A percentile compares a stretch with the other conserved stretches of the same genome.
phyloP scores from a whole-genome alignment of 2,797 vertebrate genomes.

The Rhyacichthys aspro region DNA sequence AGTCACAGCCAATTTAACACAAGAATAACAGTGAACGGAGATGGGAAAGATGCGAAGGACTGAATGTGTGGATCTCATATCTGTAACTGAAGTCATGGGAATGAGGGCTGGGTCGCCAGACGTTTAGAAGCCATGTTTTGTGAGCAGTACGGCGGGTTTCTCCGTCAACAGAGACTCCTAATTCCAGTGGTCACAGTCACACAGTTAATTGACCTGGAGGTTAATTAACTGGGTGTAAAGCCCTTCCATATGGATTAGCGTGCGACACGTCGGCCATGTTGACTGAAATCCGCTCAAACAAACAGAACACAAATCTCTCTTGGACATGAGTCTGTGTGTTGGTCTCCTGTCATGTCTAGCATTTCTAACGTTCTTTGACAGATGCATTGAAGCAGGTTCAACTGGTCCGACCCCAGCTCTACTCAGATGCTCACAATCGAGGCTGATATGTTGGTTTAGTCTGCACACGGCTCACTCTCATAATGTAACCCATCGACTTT shows the following conservation, averaged over 20 bases:
- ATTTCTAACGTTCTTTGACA: constrained; percentile 43
- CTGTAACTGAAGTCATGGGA: too few relatives aligned
- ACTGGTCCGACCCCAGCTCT: constrained; percentile 13
- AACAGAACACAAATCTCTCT: constrained; percentile 32
- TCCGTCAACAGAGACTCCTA: constrained; percentile 30
- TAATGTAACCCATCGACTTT: constrained; percentile 58
- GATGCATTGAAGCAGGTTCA: constrained; percentile 28
- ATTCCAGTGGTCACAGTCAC: constrained; percentile 36
- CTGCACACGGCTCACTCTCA: constrained; percentile 27
- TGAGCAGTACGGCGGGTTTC: not conserved
- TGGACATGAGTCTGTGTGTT: not conserved
- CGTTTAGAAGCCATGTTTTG: not conserved
- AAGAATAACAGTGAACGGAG: too few relatives aligned
- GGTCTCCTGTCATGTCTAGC: not conserved
- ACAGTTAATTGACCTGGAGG: constrained; percentile 51
- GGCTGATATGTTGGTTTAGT: constrained; percentile 48
- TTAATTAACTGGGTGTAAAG: constrained; percentile 59
- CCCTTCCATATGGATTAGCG: constrained; percentile 23
- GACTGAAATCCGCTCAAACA: constrained; percentile 27
- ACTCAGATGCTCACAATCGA: constrained; percentile 24
- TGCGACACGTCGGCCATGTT: constrained; percentile 3
- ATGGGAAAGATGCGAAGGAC: too few relatives aligned
- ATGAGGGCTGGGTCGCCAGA: not conserved
- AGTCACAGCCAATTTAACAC: too few relatives aligned
- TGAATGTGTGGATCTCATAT: too few relatives aligned